Evolutionary conservation across 1,140 invertebrate genomes (phyloP), one percentile per base, ranked within the genome.

Genomic region (Drosophila malerkotliana): DNA sequence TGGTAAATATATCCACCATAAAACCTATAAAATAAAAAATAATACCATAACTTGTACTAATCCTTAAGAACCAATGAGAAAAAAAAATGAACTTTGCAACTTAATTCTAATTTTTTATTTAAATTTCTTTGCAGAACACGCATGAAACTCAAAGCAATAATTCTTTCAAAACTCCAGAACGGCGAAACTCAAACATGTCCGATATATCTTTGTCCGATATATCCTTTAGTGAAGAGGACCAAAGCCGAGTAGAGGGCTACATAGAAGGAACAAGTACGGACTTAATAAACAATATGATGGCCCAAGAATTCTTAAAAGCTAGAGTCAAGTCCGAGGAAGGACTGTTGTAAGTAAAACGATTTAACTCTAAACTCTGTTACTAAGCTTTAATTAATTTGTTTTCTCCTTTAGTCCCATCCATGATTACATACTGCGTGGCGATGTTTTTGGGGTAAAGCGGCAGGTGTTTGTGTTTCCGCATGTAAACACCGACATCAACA

Each of bases 331-430:
- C 66, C 1, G 44, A 30, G 0, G 53, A 73, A 4, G 83, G 83
- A 21, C 51, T 83, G 10, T 45, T 87, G 83, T 87, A 60, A 55
- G 79, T 85, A 66, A 9, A 26, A 37, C 0, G 8, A 52, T 28
- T 48, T 5, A 32, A 30, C 6, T 30, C 10, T 10, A 4, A 44
- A 6, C 14, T 6, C 14, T 21, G 21, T 44, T 15, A 15, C 3
- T 44, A 5, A 44, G 0, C 21, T 12, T 18, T 34, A 12, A n/a
- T 14, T 14, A 15, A 37, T 52, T 15, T 39, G 4, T 26, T 14
- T 26, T 9, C 24, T 34, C 4, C 53, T 68, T 41, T 14, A 91
- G 90, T 4, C 82, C 90, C 14, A 90, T 91, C 5, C 90, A 91
- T n/a, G 60, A 88, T 61, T 59, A 68, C 6, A 82, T 91, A 37